A percentile compares a stretch with the other conserved stretches of the same genome.
These are phyloP conservation scores for Porites australiensis DNA, from an alignment of 64 coral and sea anemone species.

Conservation along the genomic window DNA sequence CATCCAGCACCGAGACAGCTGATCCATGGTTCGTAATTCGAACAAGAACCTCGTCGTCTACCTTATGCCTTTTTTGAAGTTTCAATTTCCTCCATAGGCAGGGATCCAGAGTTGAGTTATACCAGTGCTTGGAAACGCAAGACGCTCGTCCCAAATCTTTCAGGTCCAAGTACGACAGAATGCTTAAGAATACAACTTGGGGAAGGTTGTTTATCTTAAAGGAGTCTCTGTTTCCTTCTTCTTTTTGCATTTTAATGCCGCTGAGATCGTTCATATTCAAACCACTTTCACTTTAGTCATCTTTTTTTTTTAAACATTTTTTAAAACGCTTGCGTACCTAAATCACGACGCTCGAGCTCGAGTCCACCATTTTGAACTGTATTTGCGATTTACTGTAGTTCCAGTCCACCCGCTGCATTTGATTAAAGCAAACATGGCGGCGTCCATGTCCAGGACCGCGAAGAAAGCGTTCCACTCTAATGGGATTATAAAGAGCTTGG, in stretches of 20 bases:
- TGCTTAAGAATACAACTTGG: constrained; percentile 74
- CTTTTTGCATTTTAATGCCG: neutral
- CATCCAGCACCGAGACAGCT: constrained; percentile 58
- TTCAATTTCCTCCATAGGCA: constrained; percentile 72
- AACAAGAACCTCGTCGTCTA: constrained; percentile 66
- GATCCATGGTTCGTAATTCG: constrained; percentile 51
- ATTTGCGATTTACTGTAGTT: neutral
- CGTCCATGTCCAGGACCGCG: neutral
- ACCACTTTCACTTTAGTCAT: neutral
- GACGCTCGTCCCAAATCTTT: constrained; percentile 53
- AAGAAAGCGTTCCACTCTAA: neutral
- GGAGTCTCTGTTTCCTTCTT: neutral
- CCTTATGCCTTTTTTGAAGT: constrained; percentile 49
- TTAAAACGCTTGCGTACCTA: too few relatives aligned
- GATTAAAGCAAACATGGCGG: neutral
- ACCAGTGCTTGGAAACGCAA: constrained; percentile 80
- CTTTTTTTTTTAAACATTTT: neutral
- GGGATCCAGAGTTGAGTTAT: constrained; percentile 67
- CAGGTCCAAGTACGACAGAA: constrained; percentile 78
- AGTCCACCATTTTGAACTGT: neutral
- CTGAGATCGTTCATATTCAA: neutral
- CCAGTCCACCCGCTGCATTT: neutral
- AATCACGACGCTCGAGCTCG: too few relatives aligned
- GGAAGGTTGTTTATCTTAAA: constrained; percentile 73
- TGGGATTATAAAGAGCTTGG: neutral